Evolutionary conservation across 2,113 vertebrate species (phyloP).

Genomic region (Natator depressus): DNA sequence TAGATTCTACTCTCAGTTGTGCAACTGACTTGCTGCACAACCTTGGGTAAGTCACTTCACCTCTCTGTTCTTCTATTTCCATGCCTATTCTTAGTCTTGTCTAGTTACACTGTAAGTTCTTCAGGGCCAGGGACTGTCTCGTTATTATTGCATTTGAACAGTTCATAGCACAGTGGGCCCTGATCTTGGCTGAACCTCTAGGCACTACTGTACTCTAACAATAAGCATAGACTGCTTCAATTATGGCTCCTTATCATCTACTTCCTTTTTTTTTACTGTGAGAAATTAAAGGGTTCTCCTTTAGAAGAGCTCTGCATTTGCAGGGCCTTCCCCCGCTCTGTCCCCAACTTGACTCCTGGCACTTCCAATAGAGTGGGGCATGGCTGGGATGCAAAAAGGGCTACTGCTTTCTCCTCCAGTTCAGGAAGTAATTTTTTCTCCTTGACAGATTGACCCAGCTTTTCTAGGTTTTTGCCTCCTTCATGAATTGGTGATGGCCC

Average conservation of each 20-base stretch:
- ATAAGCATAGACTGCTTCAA: not conserved
- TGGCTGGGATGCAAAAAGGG: not conserved
- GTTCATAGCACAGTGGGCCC: not conserved
- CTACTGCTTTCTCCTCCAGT: not conserved
- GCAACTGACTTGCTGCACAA: accelerated
- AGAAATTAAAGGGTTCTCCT: accelerated
- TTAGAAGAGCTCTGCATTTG: not conserved
- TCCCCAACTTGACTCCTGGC: not conserved
- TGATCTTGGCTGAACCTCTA: not conserved
- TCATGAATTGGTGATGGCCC: accelerated
- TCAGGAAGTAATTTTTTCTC: not conserved
- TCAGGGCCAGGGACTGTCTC: accelerated
- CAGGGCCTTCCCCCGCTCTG: not conserved
- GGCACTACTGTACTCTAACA: not conserved
- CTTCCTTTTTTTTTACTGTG: not conserved
- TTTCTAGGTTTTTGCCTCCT: not conserved
- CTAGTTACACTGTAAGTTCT: not conserved
- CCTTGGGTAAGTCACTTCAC: not conserved
- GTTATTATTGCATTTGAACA: accelerated
- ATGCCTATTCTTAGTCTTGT: not conserved
- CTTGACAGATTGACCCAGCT: not conserved
- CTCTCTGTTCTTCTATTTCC: not conserved
- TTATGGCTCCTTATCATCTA: not conserved
- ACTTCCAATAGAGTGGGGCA: not conserved
- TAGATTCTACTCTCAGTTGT: not conserved